Base-by-base conservation (phyloP, 2,797 vertebrate genomes). In the Rhabdomys pumilio region DNA sequence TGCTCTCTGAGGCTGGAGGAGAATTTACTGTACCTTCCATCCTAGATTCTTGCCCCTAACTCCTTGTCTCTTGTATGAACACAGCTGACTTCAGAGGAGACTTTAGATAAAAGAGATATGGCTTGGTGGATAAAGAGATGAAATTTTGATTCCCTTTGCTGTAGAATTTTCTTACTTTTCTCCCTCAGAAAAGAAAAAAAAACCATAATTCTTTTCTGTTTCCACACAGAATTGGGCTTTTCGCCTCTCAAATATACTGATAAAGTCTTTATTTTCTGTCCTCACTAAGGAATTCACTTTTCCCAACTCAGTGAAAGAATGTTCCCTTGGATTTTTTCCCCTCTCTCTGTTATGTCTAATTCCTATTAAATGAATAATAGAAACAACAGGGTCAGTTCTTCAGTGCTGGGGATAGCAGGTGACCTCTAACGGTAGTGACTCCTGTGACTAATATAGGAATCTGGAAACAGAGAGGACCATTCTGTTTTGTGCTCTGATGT, bases 101-200 rank as follows among this genome's bases (percentile, higher is more conserved):
- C 34, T 65, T 77, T 47, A 34, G n/a, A 79, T 88, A 89, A 96
- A 93, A 91, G n/a, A 93, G 73, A 90, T n/a, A 20, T 0, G n/a
- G 3, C 0, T 2, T 93, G n/a, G 50, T 80, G 29, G 53, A 4
- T 75, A 91, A 79, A 13, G 34, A 86, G 12, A 14, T 9, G 13
- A 15, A 19, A 75, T 63, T 8, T 31, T 20, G 31, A 7, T 88
- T 50, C 4, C 44, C 87, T 87, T 24, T 26, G 4, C 29, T 91
- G 0, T 75, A 96, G 38, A 73, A 89, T 63, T 84, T 59, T 63
- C 9, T 83, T 19, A 38, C 38, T 29, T 94, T 83, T 57, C 24
- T 76, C 22, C 72, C 38, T 75, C 9, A 41, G 4, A 22, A 41
- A 73, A 22, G 20, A 41, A 19, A 72, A 38, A 38, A 69, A 1